These are phyloP conservation scores for Aethina tumida DNA, from an alignment of 1,140 invertebrate genomes.

Conservation along the genomic window DNA sequence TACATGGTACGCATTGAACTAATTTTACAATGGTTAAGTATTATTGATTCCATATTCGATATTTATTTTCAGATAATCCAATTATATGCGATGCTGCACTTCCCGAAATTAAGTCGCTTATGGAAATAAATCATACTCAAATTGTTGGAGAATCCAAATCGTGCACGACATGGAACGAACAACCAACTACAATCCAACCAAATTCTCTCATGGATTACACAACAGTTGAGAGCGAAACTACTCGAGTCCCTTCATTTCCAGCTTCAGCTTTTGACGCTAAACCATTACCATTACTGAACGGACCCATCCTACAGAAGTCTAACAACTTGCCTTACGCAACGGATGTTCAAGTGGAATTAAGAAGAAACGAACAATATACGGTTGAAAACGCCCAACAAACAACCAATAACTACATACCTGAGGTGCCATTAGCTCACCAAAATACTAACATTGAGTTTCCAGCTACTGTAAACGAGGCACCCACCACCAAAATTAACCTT, in stretches of 20 bases:
- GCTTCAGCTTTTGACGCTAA: slow-evolving; percentile 1
- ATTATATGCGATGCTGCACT: slow-evolving; percentile 59
- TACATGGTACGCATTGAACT: slow-evolving; percentile 50
- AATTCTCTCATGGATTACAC: slow-evolving; percentile 28
- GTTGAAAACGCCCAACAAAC: background rate
- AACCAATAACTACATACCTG: too few species aligned
- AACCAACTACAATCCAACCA: slow-evolving; percentile 37
- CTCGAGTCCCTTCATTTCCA: slow-evolving; percentile 2
- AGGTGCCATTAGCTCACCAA: too few species aligned
- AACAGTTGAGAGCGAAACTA: slow-evolving; percentile 8
- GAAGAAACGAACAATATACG: background rate
- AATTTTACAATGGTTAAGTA: slow-evolving; percentile 19
- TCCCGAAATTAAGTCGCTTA: slow-evolving; percentile 52
- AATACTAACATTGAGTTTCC: too few species aligned
- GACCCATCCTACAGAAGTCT: background rate
- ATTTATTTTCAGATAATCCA: slow-evolving; percentile 55
- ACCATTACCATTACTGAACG: background rate
- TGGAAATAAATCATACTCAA: slow-evolving; percentile 58
- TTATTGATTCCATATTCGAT: background rate
- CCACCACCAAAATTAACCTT: too few species aligned
- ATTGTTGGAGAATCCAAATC: slow-evolving; percentile 49
- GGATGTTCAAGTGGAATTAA: background rate
- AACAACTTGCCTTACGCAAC: background rate
- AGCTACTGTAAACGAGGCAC: too few species aligned
- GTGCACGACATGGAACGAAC: slow-evolving; percentile 43